Base-by-base conservation (phyloP, 2,113 vertebrate genomes). In the Pelmatolapia mariae region DNA sequence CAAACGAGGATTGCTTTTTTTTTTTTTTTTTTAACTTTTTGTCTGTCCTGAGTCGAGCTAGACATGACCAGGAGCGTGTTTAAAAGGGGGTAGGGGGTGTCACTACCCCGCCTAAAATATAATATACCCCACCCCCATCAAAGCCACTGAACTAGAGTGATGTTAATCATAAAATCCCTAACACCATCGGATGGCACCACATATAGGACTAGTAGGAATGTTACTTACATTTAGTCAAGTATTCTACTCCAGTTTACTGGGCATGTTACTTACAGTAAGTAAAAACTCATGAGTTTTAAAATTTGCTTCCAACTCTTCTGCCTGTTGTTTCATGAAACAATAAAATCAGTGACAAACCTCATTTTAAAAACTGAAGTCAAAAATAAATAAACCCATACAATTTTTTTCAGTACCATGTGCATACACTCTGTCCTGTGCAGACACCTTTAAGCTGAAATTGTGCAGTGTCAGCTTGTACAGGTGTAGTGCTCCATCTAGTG, bases 401-500 rank as follows among this genome's bases (percentile, higher is more conserved):
- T 38, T 22, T 38, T 22, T 66, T 11, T 33, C 57, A 38, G 59
- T n/a, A 26, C 7, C 29, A 5, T 18, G 4, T 56, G 13, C 13
- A 63, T 81, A 57, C 80, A 59, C 10, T 40, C 7, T 82, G 80
- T 63, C 40, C 80, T 57, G 38, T 52, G 22, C 22, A 4, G 43
- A 50, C 71, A 31, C 43, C 43, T 63, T 47, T 53, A 50, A 78
- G 71, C 43, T 52, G 26, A 50, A 33, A 31, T 78, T 78, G 45
- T 50, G 73, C 73, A 31, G 45, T 31, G 73, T 78, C 45, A 78
- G 54, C 16, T 56, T 85, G 22, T 10, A 52, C 47, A 54, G 86
- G 86, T 87, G 54, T 71, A 31, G 33, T 52, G 83, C 85, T 4
- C 89, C 86, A 88, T 50, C 91, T 93, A 85, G 54, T 82, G 91